phyloP scores from a whole-genome alignment of 2,888 invertebrate genomes.

The Amitus sp. region DNA sequence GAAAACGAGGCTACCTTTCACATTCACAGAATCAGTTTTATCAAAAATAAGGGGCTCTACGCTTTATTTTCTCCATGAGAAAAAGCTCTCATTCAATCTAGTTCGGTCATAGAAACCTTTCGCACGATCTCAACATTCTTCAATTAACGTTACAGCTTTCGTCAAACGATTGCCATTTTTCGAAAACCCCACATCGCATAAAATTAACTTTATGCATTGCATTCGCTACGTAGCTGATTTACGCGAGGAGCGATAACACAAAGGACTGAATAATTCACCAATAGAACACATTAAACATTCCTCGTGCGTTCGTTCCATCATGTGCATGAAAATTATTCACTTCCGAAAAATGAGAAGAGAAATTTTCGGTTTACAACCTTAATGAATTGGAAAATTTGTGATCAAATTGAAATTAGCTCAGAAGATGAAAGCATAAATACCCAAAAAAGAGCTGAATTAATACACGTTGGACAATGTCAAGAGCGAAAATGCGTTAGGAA shows the following conservation, averaged over 20 bases:
- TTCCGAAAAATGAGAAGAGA: too few species aligned
- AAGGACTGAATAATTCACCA: neutral
- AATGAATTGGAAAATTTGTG: too few species aligned
- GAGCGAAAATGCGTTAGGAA: too few species aligned
- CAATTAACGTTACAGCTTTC: neutral
- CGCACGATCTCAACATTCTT: neutral
- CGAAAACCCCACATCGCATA: neutral
- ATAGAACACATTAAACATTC: neutral
- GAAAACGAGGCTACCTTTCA: slow-evolving; percentile 17
- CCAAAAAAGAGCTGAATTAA: too few species aligned
- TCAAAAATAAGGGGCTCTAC: slow-evolving; percentile 17
- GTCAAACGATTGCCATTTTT: neutral
- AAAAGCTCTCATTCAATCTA: slow-evolving; percentile 14
- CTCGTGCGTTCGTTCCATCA: neutral
- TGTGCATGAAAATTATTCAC: neutral
- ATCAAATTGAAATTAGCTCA: too few species aligned
- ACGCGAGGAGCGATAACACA: neutral
- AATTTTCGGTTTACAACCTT: too few species aligned
- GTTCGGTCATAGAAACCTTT: neutral
- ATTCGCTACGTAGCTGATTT: neutral
- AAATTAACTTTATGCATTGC: neutral
- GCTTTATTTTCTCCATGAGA: slow-evolving; percentile 22
- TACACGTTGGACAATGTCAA: too few species aligned
- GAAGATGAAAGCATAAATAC: too few species aligned
- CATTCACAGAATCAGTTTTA: slow-evolving; percentile 30